Evolutionary conservation across 2,113 vertebrate genomes (phyloP), one percentile per base, ranked within the genome.

Genomic region (Smithornis capensis): DNA sequence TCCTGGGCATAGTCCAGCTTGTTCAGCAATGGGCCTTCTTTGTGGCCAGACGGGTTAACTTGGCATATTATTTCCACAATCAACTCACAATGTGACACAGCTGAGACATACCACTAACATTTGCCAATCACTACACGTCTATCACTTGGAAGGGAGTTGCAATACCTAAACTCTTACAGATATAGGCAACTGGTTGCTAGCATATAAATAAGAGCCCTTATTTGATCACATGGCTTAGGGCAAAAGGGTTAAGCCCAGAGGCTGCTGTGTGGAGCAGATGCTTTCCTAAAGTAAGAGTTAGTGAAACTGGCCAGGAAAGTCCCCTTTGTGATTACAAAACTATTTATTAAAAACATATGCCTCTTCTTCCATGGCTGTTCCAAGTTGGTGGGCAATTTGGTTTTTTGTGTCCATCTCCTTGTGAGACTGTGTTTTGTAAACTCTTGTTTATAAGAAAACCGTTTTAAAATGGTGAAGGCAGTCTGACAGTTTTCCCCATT

Each of bases 41-140:
- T 25, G 59, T 15, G 45, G 10, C 0, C 4, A 31, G 44, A 14
- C 1, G 17, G 38, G 33, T 57, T 68, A 45, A 19, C 24, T 50
- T 6, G 8, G 31, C 3, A 1, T 45, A 4, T 35, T 28, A 40
- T 18, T 71, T 38, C 59, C 44, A 59, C 2, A 6, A 0, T 0
- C 15, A 17, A 23, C 17, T 28, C 16, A 19, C 29, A 42, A 12
- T 1, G 5, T 25, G 56, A 56, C 0, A 1, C 45, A 24, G 50
- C 14, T 44, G 45, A 59, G 35, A 64, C 17, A 8, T 5, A 14
- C 13, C 0, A 0, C 29, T 37, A 55, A 50, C 8, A 6, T 37
- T 53, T 31, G n/a, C 29, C 73, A 59, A 31, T 56, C 21, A 6
- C 8, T 22, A 10, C 1, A 7, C 27, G 37, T 49, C 40, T 63